Conservation (phyloP, 2,797 vertebrate genomes). For the Manis pentadactyla region DNA sequence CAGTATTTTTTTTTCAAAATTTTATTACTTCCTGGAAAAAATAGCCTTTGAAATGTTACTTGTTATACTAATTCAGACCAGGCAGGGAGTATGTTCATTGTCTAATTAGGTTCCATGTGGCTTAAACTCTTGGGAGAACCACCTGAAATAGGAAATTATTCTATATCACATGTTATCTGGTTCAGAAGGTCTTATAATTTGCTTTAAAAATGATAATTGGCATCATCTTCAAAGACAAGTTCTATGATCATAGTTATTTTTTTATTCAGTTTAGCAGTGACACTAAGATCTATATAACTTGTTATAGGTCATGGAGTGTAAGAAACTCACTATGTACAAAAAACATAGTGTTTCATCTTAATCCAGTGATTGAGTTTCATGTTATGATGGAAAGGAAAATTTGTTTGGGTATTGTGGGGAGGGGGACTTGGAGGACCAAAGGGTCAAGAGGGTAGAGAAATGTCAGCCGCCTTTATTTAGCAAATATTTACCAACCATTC, state of each 20-base stretch:
- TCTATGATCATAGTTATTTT: slow-evolving; percentile 20
- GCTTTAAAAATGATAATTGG: slow-evolving; percentile 57
- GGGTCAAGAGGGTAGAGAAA: background rate
- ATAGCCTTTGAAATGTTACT: background rate
- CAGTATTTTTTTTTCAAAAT: background rate
- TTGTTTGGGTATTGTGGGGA: background rate
- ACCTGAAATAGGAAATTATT: slow-evolving; percentile 34
- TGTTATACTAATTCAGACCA: slow-evolving; percentile 28
- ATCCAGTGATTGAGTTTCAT: background rate
- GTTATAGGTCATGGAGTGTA: background rate
- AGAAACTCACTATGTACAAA: background rate
- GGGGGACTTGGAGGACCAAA: background rate
- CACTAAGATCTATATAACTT: background rate
- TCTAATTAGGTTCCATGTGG: slow-evolving; percentile 8
- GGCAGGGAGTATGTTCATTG: background rate
- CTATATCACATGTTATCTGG: background rate
- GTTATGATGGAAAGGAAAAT: background rate
- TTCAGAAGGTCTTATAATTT: slow-evolving; percentile 58
- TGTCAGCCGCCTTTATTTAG: background rate
- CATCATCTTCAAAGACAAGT: background rate
- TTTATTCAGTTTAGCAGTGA: background rate
- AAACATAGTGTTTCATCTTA: background rate
- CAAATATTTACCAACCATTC: background rate
- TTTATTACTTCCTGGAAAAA: background rate
- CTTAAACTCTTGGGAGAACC: slow-evolving; percentile 46